A percentile compares a stretch with the other conserved stretches of the same genome.
Conservation (phyloP, 2,797 vertebrate species). For the Sebastes vulpes region DNA sequence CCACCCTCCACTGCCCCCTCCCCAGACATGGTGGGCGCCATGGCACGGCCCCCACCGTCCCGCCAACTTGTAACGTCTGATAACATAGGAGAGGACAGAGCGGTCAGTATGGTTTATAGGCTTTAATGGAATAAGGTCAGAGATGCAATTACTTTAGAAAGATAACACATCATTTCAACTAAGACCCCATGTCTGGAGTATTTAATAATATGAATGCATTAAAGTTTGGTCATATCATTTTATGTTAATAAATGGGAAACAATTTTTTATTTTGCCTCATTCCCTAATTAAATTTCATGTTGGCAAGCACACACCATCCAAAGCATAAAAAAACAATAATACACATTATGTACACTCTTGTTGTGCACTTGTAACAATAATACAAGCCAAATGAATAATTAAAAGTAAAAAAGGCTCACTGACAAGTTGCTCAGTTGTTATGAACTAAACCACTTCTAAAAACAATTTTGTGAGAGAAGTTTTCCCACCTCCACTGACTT, state of each 20-base stretch:
- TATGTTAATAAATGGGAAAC: not conserved
- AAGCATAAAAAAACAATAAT: not conserved
- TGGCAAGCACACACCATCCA: not conserved
- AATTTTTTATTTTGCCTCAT: not conserved
- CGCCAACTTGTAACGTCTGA: conserved; percentile 94
- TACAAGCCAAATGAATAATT: not conserved
- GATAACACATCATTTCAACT: not conserved
- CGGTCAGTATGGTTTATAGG: not conserved
- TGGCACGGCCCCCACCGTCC: conserved; percentile 93
- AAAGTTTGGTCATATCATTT: not conserved
- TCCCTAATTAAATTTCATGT: not conserved
- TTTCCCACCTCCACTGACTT: not conserved
- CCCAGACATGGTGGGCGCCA: conserved; percentile 87
- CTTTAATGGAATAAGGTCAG: not conserved
- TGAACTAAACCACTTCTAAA: not conserved
- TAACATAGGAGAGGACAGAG: not conserved
- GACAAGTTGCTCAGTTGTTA: not conserved
- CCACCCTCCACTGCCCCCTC: conserved; percentile 89
- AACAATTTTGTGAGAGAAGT: not conserved
- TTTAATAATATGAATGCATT: not conserved
- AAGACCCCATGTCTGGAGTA: not conserved
- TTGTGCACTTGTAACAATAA: not conserved
- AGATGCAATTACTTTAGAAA: not conserved
- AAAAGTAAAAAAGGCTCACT: not conserved
- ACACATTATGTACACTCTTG: not conserved